Evolutionary conservation across 2,888 invertebrate genomes (phyloP), one percentile per base, ranked within the genome.

Genomic region (Cotesia congregata): DNA sequence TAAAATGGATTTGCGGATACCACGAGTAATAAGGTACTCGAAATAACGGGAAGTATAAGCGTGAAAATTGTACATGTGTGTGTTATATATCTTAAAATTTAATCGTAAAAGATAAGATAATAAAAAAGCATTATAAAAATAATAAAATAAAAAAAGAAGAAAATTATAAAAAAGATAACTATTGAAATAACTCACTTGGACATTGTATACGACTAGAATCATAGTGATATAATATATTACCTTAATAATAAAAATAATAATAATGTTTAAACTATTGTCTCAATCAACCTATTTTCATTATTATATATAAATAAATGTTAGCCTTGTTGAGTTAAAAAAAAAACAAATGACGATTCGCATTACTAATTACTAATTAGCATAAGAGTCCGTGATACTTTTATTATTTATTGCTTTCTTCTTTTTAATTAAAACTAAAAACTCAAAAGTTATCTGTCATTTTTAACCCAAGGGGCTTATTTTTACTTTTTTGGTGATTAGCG

Each of bases 211-310:
- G 89, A 89, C 84, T 89, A 89, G 89, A 85, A 88, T 88, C 86
- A 85, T 86, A 88, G 85, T 86, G 88, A 88, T 88, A 50, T 50
- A 88, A 88, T 88, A 89, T 89, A 89, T 88, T 88, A 89, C 86
- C 86, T 89, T 89, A 89, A 89, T 85, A 85, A 89, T 89, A 50
- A 50, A 7, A 50, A 50, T 50, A 50, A 50, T 50, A 50, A 50
- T 50, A 89, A 86, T 89, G 89, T 89, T 89, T 87, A 88, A 89
- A 89, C 87, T 87, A 89, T 89, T 89, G 89, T 89, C 89, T 88
- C 89, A 88, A 89, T 89, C 87, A 88, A 88, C 89, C 89, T 89
- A 89, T 89, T 89, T 89, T 89, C 88, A 89, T 88, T 89, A 89
- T 72, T 72, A 72, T 72, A 50, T 50, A 77, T 89, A 87, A 89